Conservation (phyloP, 2,888 invertebrate genomes). For the Abrostola tripartita region DNA sequence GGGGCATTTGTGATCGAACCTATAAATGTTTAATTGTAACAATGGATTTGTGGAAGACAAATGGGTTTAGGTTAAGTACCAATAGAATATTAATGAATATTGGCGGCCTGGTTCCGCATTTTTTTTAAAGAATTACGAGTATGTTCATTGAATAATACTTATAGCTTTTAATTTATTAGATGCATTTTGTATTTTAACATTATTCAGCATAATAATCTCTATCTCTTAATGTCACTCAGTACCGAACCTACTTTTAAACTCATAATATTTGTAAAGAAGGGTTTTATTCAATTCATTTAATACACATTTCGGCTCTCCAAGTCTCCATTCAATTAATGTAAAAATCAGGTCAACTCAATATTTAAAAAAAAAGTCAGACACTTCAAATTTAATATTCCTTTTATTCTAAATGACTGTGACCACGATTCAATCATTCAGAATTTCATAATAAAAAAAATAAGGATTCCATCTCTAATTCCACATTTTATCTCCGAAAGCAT, state of each 20-base stretch:
- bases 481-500: slow-evolving; percentile 14
- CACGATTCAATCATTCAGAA: slow-evolving; percentile 9
- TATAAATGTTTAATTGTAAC: slow-evolving; percentile 11
- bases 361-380: not conserved
- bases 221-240: too few species aligned
- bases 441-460: slow-evolving; percentile 10
- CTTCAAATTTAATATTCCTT: slow-evolving; percentile 4
- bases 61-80: slow-evolving; percentile 1
- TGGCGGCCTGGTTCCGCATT: not conserved
- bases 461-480: slow-evolving; percentile 18
- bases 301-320: not conserved
- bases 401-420: slow-evolving; percentile 1
- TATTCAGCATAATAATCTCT: too few species aligned
- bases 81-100: not conserved
- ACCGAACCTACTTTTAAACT: too few species aligned
- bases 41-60: slow-evolving; percentile 1
- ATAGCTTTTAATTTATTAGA: too few species aligned
- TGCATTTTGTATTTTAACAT: too few species aligned
- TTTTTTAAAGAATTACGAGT: not conserved
- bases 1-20: slow-evolving; percentile 11
- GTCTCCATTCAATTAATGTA: too few species aligned
- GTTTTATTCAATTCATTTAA: not conserved
- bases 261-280: too few species aligned
- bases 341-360: not conserved
- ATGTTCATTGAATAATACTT: not conserved